A percentile compares a stretch with the other conserved stretches of the same genome.
phyloP scores from a whole-genome alignment of 2,888 invertebrate genomes.

The Caenorhabditis angaria region DNA sequence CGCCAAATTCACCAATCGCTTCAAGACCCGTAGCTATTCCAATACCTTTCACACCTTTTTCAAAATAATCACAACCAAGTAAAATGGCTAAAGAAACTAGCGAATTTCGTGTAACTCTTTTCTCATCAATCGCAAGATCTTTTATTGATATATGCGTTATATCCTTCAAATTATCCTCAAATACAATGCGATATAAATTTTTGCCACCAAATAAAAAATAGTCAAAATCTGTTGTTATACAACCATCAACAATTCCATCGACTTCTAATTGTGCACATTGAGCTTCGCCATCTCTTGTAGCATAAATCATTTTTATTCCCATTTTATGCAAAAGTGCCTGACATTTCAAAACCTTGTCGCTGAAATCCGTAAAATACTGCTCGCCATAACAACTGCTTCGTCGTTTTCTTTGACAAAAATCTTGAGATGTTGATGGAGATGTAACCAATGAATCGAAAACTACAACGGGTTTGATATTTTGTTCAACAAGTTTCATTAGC shows the following conservation, averaged over 20 bases:
- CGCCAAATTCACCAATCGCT: constrained; percentile 49
- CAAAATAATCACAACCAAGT: constrained; percentile 92
- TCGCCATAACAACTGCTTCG: constrained; percentile 9
- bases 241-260: constrained; percentile 82
- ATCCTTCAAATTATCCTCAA: constrained; percentile 1
- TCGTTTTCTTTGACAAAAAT: constrained; percentile 25
- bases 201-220: constrained; percentile 95
- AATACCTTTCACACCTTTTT: constrained; percentile 41
- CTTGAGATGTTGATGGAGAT: constrained; percentile 8
- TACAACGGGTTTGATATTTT: constrained; percentile 39
- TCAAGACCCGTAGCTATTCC: constrained; percentile 51
- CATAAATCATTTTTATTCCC: constrained; percentile 90
- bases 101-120: constrained; percentile 72
- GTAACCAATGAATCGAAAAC: constrained; percentile 38
- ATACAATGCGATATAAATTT: constrained; percentile 82
- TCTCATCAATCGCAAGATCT: background rate
- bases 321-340: constrained; percentile 80
- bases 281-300: constrained; percentile 97
- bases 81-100: constrained; percentile 87
- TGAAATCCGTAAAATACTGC: constrained; percentile 8
- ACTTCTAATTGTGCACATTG: constrained; percentile 92
- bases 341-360: constrained; percentile 7
- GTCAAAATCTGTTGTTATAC: constrained; percentile 96
- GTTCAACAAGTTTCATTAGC: constrained; percentile 18
- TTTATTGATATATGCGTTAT: constrained; percentile 13